Percentiles rank a stretch among this genome's conserved stretches.
Evolutionary conservation across 2,888 invertebrate species (phyloP).

Genomic region (Syrista parreyssii): DNA sequence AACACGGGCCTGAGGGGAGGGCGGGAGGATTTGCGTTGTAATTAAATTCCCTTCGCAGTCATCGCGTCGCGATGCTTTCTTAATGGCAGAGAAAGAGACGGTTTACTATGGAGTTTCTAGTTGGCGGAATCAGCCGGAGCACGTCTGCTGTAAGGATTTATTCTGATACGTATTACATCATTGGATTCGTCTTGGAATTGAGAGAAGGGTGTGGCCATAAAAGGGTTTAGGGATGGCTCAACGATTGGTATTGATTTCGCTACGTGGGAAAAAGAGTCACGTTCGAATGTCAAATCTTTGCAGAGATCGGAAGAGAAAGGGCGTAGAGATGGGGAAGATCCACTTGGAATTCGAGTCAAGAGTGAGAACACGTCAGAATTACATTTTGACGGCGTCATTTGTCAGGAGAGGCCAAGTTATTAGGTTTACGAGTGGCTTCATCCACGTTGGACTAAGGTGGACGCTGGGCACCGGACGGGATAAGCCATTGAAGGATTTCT

Average conservation of each 20-base stretch:
- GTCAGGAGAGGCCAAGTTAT: conserved; percentile 61
- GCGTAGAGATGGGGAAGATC: conserved; percentile 26
- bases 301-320: conserved; percentile 21
- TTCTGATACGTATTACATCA: background rate
- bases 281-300: conserved; percentile 52
- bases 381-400: conserved; percentile 64
- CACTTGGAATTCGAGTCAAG: conserved; percentile 51
- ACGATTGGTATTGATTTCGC: conserved; percentile 38
- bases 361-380: conserved; percentile 51
- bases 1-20: background rate
- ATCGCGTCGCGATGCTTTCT: background rate
- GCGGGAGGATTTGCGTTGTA: background rate
- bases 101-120: background rate
- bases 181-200: background rate
- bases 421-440: conserved; percentile 60
- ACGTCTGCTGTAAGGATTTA: background rate
- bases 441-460: conserved; percentile 33
- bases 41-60: background rate
- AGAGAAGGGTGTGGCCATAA: background rate
- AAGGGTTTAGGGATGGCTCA: background rate
- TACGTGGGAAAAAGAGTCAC: conserved; percentile 39
- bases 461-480: conserved; percentile 36
- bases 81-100: background rate
- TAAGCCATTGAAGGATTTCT: conserved; percentile 50
- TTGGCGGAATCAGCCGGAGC: background rate